These are phyloP conservation scores for Macrotus californicus DNA, from an alignment of 2,113 vertebrate genomes.

Conservation along the genomic window DNA sequence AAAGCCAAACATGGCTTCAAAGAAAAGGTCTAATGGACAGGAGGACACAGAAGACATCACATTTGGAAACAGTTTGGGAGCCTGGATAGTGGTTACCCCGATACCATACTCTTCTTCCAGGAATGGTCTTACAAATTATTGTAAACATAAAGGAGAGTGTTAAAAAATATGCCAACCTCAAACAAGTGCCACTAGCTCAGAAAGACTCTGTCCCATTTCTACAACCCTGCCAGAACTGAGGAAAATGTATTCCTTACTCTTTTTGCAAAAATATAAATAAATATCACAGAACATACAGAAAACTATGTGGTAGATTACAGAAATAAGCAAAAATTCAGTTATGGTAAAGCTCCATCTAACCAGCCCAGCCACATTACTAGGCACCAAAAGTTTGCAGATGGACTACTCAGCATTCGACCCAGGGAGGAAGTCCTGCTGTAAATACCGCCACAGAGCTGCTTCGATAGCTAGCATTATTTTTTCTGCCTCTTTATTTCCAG, in stretches of 20 bases:
- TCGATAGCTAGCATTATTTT: neutral
- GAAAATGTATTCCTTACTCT: neutral
- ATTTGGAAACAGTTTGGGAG: neutral
- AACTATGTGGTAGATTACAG: neutral
- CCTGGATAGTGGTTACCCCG: neutral
- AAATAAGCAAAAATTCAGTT: neutral
- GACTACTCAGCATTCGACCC: rapidly evolving
- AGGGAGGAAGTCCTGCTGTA: neutral
- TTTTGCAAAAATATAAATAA: neutral
- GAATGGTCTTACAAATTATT: neutral
- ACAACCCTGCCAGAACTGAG: neutral
- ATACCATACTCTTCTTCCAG: neutral
- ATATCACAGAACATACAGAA: neutral
- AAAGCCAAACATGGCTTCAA: neutral
- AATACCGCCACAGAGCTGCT: neutral
- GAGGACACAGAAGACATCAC: neutral
- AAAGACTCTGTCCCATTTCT: neutral
- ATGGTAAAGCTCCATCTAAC: neutral
- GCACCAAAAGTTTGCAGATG: neutral
- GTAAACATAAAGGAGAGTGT: neutral
- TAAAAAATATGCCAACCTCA: neutral
- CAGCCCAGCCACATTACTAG: neutral
- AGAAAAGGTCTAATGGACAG: neutral
- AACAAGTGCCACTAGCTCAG: neutral
- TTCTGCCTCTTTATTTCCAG: conserved; percentile 35